Evolutionary conservation across 2,888 invertebrate species (phyloP).

Genomic region (Eledona agricola): DNA sequence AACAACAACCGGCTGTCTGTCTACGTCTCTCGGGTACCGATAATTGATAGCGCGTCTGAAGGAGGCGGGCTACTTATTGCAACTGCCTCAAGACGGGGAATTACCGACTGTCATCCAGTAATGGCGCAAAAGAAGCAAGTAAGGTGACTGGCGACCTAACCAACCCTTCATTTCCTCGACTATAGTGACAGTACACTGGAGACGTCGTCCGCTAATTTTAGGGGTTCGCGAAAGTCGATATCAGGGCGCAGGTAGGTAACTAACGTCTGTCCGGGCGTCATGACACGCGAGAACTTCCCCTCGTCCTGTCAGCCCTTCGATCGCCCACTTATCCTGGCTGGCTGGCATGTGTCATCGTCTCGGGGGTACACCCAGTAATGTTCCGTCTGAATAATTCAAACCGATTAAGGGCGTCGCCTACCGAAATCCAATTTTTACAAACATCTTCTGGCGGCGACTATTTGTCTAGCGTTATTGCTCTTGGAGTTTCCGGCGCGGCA

Average conservation of each 20-base stretch:
- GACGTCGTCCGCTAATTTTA: constrained; percentile 44
- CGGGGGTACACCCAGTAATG: too few relatives aligned
- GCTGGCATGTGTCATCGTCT: too few relatives aligned
- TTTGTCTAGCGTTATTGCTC: constrained; percentile 51
- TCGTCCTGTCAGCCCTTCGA: constrained; percentile 29
- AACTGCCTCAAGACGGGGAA: too few relatives aligned
- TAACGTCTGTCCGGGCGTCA: constrained; percentile 35
- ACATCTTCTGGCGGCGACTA: constrained; percentile 41
- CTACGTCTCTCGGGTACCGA: too few relatives aligned
- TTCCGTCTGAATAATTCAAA: constrained; percentile 23
- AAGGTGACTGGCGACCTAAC: too few relatives aligned
- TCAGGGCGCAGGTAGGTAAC: constrained; percentile 46
- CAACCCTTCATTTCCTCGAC: background rate
- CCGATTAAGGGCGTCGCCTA: constrained; percentile 17
- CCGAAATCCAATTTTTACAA: constrained; percentile 20
- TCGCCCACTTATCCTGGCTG: constrained; percentile 25
- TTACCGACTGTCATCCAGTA: too few relatives aligned
- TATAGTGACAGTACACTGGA: constrained; percentile 35
- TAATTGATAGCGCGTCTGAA: too few relatives aligned
- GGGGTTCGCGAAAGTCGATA: constrained; percentile 43
- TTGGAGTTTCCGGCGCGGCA: constrained; percentile 45
- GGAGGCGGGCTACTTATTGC: too few relatives aligned
- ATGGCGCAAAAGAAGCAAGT: too few relatives aligned
- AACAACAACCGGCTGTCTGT: constrained; percentile 3
- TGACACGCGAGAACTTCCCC: constrained; percentile 39